These are phyloP conservation scores for Ianthella basta DNA, from an alignment of 37 sponge, comb jelly and placozoan species.

Conservation along the genomic window DNA sequence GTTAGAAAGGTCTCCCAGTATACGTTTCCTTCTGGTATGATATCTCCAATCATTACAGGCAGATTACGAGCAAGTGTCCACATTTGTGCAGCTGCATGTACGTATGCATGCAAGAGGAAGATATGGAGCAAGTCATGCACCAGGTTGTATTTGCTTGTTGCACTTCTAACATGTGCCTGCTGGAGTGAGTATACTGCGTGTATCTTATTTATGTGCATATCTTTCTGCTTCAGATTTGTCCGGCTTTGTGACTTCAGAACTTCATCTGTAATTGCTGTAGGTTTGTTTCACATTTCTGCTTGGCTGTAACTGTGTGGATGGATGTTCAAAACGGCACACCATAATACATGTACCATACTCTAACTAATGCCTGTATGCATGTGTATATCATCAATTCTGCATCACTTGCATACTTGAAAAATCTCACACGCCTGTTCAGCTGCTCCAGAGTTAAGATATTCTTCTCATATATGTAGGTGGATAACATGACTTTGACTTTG, in stretches of 20 bases:
- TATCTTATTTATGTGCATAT: neutral
- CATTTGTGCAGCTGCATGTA: slow-evolving; percentile 45
- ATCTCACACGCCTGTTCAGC: slow-evolving; percentile 32
- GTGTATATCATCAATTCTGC: no score
- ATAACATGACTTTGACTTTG: slow-evolving; percentile 34
- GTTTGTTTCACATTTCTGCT: no score
- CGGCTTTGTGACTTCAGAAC: slow-evolving; percentile 28
- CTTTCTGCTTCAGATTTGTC: slow-evolving; percentile 33
- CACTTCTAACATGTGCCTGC: no score
- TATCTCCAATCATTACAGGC: slow-evolving; percentile 64
- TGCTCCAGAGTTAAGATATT: slow-evolving; percentile 26
- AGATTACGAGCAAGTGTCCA: slow-evolving; percentile 63
- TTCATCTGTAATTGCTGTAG: slow-evolving; percentile 30
- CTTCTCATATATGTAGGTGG: neutral
- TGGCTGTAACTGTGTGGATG: no score
- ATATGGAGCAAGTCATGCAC: no score
- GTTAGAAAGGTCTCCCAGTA: slow-evolving; percentile 56
- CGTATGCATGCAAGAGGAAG: no score
- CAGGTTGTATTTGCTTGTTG: neutral
- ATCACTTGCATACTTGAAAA: neutral
- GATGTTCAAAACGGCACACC: no score
- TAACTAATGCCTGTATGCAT: no score
- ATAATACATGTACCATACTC: no score
- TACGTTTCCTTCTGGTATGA: slow-evolving; percentile 36
- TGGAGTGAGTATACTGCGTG: no score